Conservation (phyloP, 2,888 invertebrate genomes). For the Agrotis puta region DNA sequence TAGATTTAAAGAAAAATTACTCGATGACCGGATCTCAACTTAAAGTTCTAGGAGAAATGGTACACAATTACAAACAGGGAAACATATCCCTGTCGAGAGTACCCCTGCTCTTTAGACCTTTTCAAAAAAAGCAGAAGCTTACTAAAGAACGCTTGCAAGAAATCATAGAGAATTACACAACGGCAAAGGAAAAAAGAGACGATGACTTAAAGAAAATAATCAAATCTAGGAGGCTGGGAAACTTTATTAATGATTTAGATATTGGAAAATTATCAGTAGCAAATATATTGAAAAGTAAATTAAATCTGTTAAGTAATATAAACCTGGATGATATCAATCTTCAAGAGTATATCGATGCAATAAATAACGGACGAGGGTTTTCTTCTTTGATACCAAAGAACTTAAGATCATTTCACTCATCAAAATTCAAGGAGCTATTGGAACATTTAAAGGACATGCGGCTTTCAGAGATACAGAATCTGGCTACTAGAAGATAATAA, state of each 20-base stretch:
- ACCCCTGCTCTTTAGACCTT: not conserved
- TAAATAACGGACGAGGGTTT: not conserved
- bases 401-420: not conserved
- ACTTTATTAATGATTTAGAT: not conserved
- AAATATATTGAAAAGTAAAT: constrained; percentile 8
- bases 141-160: not conserved
- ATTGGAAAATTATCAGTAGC: not conserved
- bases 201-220: not conserved
- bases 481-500: not conserved
- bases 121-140: not conserved
- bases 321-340: not conserved
- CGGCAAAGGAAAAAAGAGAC: constrained; percentile 1
- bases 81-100: not conserved
- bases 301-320: not conserved
- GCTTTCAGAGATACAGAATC: not conserved
- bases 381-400: not conserved
- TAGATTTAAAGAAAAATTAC: not conserved
- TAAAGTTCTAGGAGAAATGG: constrained; percentile 17
- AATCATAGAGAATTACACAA: constrained; percentile 10
- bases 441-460: not conserved
- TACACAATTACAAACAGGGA: constrained; percentile 1
- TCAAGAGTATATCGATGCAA: not conserved
- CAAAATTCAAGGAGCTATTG: not conserved
- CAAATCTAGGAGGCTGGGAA: not conserved
- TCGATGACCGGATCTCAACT: constrained; percentile 7